Percentiles rank a stretch among this genome's conserved stretches.
These are phyloP conservation scores for Bostrychus sinensis DNA, from an alignment of 2,113 vertebrate species.

Conservation along the genomic window DNA sequence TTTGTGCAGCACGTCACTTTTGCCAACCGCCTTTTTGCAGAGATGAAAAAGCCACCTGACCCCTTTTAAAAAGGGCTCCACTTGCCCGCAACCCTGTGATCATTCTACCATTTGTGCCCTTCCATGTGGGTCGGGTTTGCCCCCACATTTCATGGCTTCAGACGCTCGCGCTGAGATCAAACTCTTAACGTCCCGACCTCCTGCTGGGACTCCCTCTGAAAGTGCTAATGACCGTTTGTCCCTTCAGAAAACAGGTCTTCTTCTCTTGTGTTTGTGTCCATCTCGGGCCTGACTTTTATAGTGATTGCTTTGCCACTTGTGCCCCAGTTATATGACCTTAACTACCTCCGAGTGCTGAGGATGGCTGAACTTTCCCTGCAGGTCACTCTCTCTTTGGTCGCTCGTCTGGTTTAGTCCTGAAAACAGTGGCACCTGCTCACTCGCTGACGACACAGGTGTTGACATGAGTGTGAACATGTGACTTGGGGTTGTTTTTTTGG, in stretches of 20 bases:
- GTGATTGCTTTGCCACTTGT: conserved; percentile 78
- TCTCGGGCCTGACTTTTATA: conserved; percentile 45
- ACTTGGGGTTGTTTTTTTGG: conserved; percentile 26
- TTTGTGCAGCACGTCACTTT: conserved; percentile 65
- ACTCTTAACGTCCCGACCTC: conserved; percentile 52
- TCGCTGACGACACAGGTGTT: conserved; percentile 63
- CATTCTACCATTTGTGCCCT: conserved; percentile 77
- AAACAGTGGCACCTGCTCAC: conserved; percentile 65
- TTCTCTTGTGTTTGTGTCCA: conserved; percentile 7
- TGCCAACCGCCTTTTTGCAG: conserved; percentile 46
- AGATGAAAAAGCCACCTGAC: conserved; percentile 81
- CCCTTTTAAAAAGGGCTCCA: conserved; percentile 62
- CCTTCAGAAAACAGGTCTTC: conserved; percentile 47
- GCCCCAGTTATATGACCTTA: conserved; percentile 57
- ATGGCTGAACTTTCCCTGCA: conserved; percentile 60
- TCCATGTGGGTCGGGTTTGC: conserved; percentile 64
- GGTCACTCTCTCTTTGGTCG: conserved; percentile 55
- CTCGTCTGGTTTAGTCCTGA: conserved; percentile 39
- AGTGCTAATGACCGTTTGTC: conserved; percentile 75
- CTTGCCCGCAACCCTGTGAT: conserved; percentile 71
- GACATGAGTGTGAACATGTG: conserved; percentile 42
- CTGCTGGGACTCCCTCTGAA: conserved; percentile 61
- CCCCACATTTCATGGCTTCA: conserved; percentile 70
- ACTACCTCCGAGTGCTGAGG: conserved; percentile 27
- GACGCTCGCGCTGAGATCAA: conserved; percentile 72